Conservation (phyloP, 2,113 vertebrate species). For the Mobula hypostoma region DNA sequence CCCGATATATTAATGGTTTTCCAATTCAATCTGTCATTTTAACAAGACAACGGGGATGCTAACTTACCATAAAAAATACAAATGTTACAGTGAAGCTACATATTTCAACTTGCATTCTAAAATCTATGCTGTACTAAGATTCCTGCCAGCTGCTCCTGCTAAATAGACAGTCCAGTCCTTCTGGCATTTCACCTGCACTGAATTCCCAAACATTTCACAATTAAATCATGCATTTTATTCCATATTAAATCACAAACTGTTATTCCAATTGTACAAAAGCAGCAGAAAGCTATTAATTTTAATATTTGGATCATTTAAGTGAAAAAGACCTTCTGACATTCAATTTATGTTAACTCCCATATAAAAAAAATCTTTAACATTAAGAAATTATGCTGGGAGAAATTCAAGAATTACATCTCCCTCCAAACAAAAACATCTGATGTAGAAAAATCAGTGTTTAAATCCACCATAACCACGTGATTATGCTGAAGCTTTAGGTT, state of each 20-base stretch:
- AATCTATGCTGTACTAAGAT: conserved; percentile 23
- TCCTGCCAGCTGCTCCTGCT: conserved; percentile 26
- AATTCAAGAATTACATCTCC: neutral
- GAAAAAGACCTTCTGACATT: neutral
- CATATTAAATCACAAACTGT: neutral
- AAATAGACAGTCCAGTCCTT: conserved; percentile 26
- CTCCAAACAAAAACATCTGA: neutral
- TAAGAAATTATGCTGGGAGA: neutral
- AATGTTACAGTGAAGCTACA: conserved; percentile 35
- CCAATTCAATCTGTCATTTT: conserved; percentile 38
- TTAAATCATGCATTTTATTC: neutral
- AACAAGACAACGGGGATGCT: conserved; percentile 36
- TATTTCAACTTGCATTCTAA: conserved; percentile 35
- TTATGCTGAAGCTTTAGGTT: neutral
- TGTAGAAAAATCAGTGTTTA: neutral
- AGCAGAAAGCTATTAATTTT: neutral
- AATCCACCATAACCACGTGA: neutral
- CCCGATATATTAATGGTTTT: conserved; percentile 36
- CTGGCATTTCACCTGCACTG: conserved; percentile 18
- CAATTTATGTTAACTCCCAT: neutral
- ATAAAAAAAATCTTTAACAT: neutral
- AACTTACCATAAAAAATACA: conserved; percentile 39
- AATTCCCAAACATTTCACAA: conserved; percentile 15
- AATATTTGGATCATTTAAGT: neutral
- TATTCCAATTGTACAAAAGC: neutral